phyloP scores from a whole-genome alignment of 2,113 vertebrate genomes.

The Lagopus muta region DNA sequence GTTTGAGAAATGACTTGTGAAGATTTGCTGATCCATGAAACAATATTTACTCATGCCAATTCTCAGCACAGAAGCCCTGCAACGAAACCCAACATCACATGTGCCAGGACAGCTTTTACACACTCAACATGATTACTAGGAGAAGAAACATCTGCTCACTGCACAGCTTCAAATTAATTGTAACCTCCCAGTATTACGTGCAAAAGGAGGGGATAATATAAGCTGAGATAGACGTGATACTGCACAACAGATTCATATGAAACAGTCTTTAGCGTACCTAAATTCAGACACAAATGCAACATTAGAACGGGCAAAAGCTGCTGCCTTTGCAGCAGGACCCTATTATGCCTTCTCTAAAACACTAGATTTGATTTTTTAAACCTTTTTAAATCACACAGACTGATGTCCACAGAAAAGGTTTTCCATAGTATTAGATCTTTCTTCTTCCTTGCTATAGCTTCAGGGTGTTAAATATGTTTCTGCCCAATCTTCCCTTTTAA shows the following conservation, averaged over 20 bases:
- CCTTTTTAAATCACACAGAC: not conserved
- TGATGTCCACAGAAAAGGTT: not conserved
- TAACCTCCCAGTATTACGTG: not conserved
- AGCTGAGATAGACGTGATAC: not conserved
- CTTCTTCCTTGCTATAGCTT: not conserved
- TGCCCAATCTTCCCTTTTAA: not conserved
- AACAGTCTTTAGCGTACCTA: not conserved
- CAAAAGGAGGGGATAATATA: not conserved
- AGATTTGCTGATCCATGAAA: constrained; percentile 38
- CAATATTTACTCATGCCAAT: not conserved
- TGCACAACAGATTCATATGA: not conserved
- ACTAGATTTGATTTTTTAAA: not conserved
- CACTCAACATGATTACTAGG: not conserved
- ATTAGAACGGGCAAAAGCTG: not conserved
- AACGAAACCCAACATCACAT: constrained; percentile 12
- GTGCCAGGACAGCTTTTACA: not conserved
- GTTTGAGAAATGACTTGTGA: not conserved
- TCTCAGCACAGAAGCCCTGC: not conserved
- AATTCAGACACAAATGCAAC: not conserved
- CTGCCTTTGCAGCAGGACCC: not conserved
- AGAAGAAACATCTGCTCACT: not conserved
- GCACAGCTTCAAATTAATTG: not conserved
- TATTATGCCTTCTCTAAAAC: not conserved
- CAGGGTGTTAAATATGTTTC: not conserved
- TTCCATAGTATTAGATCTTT: not conserved